Percentiles rank a stretch among this genome's conserved stretches.
These are phyloP conservation scores for Spinus olivaceus DNA, from an alignment of 2,797 vertebrate species.

Conservation along the genomic window DNA sequence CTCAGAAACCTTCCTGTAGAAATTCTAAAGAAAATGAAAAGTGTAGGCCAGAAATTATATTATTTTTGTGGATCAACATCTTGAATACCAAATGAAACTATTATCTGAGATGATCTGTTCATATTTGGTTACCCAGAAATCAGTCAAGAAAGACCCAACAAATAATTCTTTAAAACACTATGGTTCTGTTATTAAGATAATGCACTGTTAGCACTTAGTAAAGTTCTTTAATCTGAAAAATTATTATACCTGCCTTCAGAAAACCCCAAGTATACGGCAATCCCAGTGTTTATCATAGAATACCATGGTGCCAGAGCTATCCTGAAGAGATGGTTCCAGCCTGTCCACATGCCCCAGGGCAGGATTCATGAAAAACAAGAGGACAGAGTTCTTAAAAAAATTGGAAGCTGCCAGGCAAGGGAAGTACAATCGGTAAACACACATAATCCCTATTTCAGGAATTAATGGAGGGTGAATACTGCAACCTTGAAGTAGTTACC, in stretches of 20 bases:
- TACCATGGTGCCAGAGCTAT: not conserved
- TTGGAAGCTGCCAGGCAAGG: not conserved
- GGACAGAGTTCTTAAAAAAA: not conserved
- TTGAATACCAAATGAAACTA: not conserved
- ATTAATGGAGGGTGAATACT: accelerated
- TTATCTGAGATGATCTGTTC: not conserved
- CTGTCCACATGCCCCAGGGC: not conserved
- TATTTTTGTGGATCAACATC: not conserved
- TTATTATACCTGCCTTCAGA: not conserved
- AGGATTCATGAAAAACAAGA: not conserved
- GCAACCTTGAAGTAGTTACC: not conserved
- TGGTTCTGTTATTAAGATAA: not conserved
- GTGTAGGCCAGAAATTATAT: not conserved
- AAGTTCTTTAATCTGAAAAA: not conserved
- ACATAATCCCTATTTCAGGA: not conserved
- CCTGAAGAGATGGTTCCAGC: not conserved
- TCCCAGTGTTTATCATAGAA: not conserved
- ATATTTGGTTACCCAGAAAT: not conserved
- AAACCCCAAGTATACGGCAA: not conserved
- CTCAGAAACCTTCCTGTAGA: not conserved
- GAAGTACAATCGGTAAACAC: not conserved
- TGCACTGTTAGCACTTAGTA: not conserved
- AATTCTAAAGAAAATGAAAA: not conserved
- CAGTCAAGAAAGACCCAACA: not conserved
- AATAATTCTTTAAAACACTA: not conserved